Percentiles rank a stretch among this genome's conserved stretches.
These are phyloP conservation scores for Tachysurus fulvidraco DNA, from an alignment of 2,113 vertebrate genomes.

Conservation along the genomic window DNA sequence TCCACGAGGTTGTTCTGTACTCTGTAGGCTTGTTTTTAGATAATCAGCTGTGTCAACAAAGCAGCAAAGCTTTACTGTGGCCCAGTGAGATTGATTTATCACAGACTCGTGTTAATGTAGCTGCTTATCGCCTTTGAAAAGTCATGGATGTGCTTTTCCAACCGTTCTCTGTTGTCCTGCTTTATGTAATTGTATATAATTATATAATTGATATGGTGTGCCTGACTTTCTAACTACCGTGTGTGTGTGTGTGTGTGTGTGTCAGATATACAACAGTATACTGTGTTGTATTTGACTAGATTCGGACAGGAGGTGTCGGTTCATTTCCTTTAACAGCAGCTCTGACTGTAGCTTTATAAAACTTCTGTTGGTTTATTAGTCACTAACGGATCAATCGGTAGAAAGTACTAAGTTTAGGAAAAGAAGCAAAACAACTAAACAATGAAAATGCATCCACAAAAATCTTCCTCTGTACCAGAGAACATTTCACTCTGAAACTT, in stretches of 20 bases:
- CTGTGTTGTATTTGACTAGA: too few relatives aligned
- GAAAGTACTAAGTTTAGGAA: too few relatives aligned
- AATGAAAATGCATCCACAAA: background rate
- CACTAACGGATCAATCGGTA: background rate
- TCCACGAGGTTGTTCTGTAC: background rate
- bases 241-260: too few relatives aligned
- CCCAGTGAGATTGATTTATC: background rate
- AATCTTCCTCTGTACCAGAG: background rate
- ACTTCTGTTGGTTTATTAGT: background rate
- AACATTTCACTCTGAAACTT: too few relatives aligned
- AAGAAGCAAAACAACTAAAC: background rate
- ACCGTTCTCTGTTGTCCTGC: background rate
- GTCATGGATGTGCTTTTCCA: background rate
- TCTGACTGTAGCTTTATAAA: too few relatives aligned
- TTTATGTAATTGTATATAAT: background rate
- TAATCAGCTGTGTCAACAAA: background rate
- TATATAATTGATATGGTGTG: background rate
- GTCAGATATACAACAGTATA: too few relatives aligned
- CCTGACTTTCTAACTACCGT: too few relatives aligned
- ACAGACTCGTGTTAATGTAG: background rate
- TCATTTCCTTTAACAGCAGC: too few relatives aligned
- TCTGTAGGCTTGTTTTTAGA: background rate
- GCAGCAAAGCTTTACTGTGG: background rate
- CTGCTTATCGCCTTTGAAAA: background rate
- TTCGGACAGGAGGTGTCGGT: too few relatives aligned